These are phyloP conservation scores for Ctenopoma multispine DNA, from an alignment of 2,797 vertebrate species.

Conservation along the genomic window DNA sequence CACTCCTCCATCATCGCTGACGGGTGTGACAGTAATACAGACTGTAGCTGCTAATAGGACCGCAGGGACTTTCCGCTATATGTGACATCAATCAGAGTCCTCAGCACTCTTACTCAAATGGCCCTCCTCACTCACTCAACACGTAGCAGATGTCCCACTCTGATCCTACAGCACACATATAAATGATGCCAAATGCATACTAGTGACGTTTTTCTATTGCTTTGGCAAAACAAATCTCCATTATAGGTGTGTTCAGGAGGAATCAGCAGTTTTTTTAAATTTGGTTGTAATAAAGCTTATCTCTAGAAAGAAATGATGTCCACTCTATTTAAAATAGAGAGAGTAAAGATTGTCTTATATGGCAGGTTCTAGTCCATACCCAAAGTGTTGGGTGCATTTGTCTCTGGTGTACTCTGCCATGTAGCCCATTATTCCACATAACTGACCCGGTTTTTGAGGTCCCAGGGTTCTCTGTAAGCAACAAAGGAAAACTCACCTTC, in stretches of 20 bases:
- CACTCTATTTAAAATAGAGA: no score
- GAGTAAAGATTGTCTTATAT: neutral
- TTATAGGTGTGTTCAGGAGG: slow-evolving; percentile 17
- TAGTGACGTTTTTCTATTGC: slow-evolving; percentile 74
- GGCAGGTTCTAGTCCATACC: slow-evolving; percentile 3
- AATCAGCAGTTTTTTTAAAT: slow-evolving; percentile 4
- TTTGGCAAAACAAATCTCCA: slow-evolving; percentile 59
- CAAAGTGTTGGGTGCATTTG: slow-evolving; percentile 6
- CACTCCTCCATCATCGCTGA: slow-evolving; percentile 68
- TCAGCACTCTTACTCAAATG: slow-evolving; percentile 72
- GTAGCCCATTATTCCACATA: slow-evolving; percentile 36
- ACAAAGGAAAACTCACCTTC: slow-evolving; percentile 76
- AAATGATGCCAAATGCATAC: slow-evolving; percentile 75
- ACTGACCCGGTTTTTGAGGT: slow-evolving; percentile 30
- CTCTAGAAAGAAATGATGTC: neutral
- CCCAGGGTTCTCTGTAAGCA: slow-evolving; percentile 55
- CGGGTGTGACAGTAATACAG: slow-evolving; percentile 79
- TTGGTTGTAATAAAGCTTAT: neutral
- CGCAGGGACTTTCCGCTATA: slow-evolving; percentile 74
- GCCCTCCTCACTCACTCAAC: slow-evolving; percentile 77
- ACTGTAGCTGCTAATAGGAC: slow-evolving; percentile 83
- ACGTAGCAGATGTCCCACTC: slow-evolving; percentile 79
- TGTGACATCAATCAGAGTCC: slow-evolving; percentile 81
- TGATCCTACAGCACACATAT: slow-evolving; percentile 62
- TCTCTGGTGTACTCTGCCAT: neutral